phyloP scores from a whole-genome alignment of 37 sponge, comb jelly and placozoan genomes.

The Spongia lamella region DNA sequence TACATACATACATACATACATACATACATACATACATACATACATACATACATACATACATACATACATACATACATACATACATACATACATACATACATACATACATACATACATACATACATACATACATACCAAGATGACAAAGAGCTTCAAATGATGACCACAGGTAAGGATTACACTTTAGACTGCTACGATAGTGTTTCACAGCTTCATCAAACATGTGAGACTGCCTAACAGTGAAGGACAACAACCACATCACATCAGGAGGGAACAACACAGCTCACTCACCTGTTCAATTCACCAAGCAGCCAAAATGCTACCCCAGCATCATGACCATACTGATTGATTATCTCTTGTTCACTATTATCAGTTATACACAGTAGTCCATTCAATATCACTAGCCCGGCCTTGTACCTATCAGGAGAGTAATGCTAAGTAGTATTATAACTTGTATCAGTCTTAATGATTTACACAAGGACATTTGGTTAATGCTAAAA shows the following conservation, averaged over 20 bases:
- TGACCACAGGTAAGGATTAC: slow-evolving; percentile 90
- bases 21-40: slow-evolving; percentile 29
- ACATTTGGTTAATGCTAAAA: no score
- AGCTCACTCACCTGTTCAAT: slow-evolving; percentile 31
- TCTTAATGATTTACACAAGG: no score
- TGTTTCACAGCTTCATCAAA: slow-evolving; percentile 50
- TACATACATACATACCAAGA: slow-evolving; percentile 25
- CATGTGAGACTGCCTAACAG: slow-evolving; percentile 44
- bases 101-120: no score
- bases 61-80: slow-evolving; percentile 19
- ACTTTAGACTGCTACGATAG: slow-evolving; percentile 64
- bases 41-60: slow-evolving; percentile 15
- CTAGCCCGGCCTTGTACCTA: slow-evolving; percentile 46
- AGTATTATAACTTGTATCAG: no score
- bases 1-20: slow-evolving; percentile 17
- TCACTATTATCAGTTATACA: slow-evolving; percentile 38
- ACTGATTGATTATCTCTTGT: slow-evolving; percentile 29
- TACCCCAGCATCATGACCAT: slow-evolving; percentile 50
- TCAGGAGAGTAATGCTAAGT: no score
- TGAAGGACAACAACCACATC: not conserved
- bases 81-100: slow-evolving; percentile 13
- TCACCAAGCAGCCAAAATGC: slow-evolving; percentile 72
- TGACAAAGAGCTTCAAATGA: slow-evolving; percentile 74
- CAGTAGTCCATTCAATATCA: slow-evolving; percentile 37
- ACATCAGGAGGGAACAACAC: slow-evolving; percentile 11